Conservation (phyloP, 2,888 invertebrate genomes). For the Catocala fraxini region DNA sequence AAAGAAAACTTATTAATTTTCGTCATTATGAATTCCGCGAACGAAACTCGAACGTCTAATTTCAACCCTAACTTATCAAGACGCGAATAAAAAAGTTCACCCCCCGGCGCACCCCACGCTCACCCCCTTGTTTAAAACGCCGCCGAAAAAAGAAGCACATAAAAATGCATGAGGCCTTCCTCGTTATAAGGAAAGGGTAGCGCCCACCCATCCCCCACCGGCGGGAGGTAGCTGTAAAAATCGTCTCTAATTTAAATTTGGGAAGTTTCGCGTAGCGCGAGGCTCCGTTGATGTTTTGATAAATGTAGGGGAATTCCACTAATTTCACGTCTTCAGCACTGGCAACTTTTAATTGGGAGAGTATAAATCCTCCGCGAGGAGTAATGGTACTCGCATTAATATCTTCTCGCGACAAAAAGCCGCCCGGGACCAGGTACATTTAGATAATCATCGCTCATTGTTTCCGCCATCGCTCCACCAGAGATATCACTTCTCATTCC, state of each 20-base stretch:
- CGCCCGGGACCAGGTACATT: conserved; percentile 69
- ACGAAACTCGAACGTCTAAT: conserved; percentile 88
- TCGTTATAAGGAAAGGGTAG: conserved; percentile 89
- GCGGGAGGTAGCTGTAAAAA: conserved; percentile 87
- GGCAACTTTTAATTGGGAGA: conserved; percentile 85
- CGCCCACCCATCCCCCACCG: conserved; percentile 74
- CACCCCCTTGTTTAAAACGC: conserved; percentile 88
- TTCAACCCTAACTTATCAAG: conserved; percentile 89
- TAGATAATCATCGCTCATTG: conserved; percentile 84
- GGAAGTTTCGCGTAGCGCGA: conserved; percentile 85
- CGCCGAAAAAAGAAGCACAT: conserved; percentile 88
- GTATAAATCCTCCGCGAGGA: conserved; percentile 76
- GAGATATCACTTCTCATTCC: conserved; percentile 41
- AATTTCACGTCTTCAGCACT: conserved; percentile 84
- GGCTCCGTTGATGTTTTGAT: conserved; percentile 87
- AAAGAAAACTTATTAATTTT: conserved; percentile 88
- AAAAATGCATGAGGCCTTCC: conserved; percentile 89
- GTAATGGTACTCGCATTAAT: conserved; percentile 82
- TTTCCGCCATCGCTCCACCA: conserved; percentile 62
- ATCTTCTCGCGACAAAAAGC: conserved; percentile 81
- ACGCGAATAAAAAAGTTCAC: conserved; percentile 88
- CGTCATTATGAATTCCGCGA: conserved; percentile 88
- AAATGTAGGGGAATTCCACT: conserved; percentile 85
- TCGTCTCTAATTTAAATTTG: conserved; percentile 88
- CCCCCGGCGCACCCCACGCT: conserved; percentile 81